phyloP scores from a whole-genome alignment of 2,888 invertebrate genomes.

The Cynaeus angustus region DNA sequence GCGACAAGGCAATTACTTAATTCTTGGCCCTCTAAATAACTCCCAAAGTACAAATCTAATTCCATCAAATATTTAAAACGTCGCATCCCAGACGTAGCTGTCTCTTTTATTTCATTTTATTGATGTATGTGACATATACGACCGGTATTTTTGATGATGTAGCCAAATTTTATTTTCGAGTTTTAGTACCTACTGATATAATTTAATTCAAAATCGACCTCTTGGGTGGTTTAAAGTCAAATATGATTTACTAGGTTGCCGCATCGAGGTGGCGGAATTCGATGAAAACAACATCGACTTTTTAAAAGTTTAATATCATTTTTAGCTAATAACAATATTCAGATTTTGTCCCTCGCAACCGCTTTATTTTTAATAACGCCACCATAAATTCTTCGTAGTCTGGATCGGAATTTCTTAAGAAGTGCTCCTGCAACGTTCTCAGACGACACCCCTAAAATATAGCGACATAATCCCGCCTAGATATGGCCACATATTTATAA shows the following conservation, averaged over 20 bases:
- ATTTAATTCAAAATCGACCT: constrained; percentile 46
- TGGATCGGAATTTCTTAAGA: constrained; percentile 44
- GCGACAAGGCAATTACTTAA: constrained; percentile 50
- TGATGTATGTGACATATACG: constrained; percentile 59
- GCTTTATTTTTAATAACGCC: constrained; percentile 15
- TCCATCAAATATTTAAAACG: constrained; percentile 55
- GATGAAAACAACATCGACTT: background rate
- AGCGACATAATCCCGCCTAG: constrained; percentile 69
- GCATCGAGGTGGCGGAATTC: background rate
- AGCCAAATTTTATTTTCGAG: constrained; percentile 45
- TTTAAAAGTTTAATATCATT: too few species aligned
- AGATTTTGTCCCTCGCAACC: background rate
- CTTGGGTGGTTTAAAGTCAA: constrained; percentile 37
- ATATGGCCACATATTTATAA: constrained; percentile 72
- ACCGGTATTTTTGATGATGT: constrained; percentile 54
- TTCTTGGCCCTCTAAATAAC: constrained; percentile 36
- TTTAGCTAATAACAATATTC: too few species aligned
- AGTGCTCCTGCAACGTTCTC: constrained; percentile 58
- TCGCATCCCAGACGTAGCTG: constrained; percentile 38
- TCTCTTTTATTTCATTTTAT: constrained; percentile 57
- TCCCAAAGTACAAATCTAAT: constrained; percentile 54
- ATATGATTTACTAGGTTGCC: constrained; percentile 35
- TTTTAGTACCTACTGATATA: constrained; percentile 41
- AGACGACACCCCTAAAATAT: constrained; percentile 69
- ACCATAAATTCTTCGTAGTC: constrained; percentile 20